Percentiles rank a stretch among this genome's conserved stretches.
phyloP scores from a whole-genome alignment of 2,113 vertebrate genomes.

The Sardina pilchardus region DNA sequence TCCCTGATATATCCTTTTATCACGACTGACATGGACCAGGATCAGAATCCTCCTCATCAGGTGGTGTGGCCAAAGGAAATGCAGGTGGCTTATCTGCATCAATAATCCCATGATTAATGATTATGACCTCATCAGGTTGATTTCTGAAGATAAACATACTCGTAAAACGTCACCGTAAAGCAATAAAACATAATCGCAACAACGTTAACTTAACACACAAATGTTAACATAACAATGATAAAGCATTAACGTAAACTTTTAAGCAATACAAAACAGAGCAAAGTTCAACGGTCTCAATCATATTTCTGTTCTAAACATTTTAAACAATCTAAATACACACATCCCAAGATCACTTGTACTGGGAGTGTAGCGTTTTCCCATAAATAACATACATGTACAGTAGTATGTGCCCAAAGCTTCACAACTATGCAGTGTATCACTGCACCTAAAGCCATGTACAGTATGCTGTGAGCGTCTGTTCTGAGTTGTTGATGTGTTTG shows the following conservation, averaged over 20 bases:
- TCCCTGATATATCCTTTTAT: neutral
- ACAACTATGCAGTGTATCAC: neutral
- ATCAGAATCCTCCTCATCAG: neutral
- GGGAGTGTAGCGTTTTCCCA: neutral
- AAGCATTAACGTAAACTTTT: neutral
- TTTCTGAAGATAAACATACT: neutral
- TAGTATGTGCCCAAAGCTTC: neutral
- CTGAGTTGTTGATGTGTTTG: neutral
- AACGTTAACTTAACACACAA: too few relatives aligned
- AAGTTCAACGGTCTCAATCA: neutral
- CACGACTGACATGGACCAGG: neutral
- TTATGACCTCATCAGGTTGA: neutral
- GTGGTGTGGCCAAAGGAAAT: neutral
- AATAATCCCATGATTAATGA: neutral
- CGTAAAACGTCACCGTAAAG: neutral
- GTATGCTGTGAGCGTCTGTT: neutral
- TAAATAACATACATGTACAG: neutral
- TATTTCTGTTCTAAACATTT: too few relatives aligned
- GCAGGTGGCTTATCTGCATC: neutral
- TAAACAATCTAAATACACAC: neutral
- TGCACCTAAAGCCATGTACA: neutral
- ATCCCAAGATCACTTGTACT: neutral
- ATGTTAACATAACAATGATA: too few relatives aligned
- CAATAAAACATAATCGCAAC: too few relatives aligned
- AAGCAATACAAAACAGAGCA: neutral